Conservation (phyloP, 2,888 invertebrate genomes). For the Cephus runcator region DNA sequence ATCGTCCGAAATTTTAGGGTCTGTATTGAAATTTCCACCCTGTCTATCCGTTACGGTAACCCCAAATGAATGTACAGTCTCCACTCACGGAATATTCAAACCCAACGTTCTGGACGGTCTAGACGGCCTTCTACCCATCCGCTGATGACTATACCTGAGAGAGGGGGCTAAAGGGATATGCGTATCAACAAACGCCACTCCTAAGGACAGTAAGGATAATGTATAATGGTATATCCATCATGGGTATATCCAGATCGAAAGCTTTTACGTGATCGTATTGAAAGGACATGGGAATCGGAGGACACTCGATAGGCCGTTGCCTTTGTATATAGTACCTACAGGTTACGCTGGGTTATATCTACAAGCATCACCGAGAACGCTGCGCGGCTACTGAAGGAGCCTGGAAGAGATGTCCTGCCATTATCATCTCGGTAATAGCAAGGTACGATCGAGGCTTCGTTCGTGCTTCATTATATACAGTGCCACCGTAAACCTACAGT, state of each 20-base stretch:
- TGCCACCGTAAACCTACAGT: conserved; percentile 15
- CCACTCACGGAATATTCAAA: no score
- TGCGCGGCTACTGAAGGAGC: conserved; percentile 19
- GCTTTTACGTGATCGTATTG: conserved; percentile 2
- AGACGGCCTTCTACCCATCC: no score
- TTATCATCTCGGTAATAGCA: conserved; percentile 23
- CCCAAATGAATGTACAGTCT: no score
- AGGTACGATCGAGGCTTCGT: conserved; percentile 10
- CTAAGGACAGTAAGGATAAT: not conserved
- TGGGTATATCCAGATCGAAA: not conserved
- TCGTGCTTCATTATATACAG: conserved; percentile 20
- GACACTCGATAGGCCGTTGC: not conserved
- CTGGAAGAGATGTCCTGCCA: conserved; percentile 21
- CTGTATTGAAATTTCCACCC: no score
- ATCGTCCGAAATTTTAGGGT: no score
- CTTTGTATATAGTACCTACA: not conserved
- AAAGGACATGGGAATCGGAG: not conserved
- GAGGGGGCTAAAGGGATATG: no score
- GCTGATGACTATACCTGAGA: no score
- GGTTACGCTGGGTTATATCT: no score
- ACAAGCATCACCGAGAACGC: not conserved
- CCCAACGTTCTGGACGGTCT: no score
- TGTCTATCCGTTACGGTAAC: no score
- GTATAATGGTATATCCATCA: not conserved
- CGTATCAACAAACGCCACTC: no score